A percentile compares a stretch with the other conserved stretches of the same genome.
phyloP scores from a whole-genome alignment of 92 coral and sea anemone genomes.

The Diadumene lineata region DNA sequence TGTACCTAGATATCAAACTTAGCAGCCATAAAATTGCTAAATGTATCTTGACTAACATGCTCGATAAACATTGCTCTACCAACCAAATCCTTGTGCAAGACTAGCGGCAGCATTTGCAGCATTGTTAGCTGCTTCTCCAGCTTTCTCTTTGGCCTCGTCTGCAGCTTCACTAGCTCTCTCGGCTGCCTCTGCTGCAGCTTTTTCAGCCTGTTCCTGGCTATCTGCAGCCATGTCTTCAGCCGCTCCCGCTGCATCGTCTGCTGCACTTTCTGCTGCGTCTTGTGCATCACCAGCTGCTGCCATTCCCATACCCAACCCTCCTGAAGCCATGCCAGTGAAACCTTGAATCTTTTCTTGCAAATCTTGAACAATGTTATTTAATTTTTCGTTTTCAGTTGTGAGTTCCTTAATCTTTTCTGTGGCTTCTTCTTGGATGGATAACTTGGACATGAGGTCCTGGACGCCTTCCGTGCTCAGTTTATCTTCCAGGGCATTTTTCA shows the following conservation, averaged over 20 bases:
- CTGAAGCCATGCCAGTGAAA: constrained; percentile 17
- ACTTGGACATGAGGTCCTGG: constrained; percentile 29
- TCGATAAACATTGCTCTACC: too few species aligned
- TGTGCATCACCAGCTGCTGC: constrained; percentile 18
- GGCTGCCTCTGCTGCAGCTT: constrained; percentile 21
- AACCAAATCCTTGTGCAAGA: too few species aligned
- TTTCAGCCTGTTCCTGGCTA: constrained; percentile 24
- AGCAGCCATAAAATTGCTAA: too few species aligned
- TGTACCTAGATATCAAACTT: too few species aligned
- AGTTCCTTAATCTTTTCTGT: constrained; percentile 21
- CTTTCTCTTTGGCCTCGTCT: constrained; percentile 21
- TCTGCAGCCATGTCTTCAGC: constrained; percentile 29
- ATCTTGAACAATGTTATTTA: constrained; percentile 4
- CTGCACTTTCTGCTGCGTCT: constrained; percentile 19
- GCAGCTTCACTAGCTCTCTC: constrained; percentile 13
- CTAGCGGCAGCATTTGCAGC: background rate
- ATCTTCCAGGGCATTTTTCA: constrained; percentile 12
- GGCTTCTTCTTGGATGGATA: constrained; percentile 18
- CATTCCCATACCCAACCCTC: constrained; percentile 2
- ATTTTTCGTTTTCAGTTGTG: constrained; percentile 22
- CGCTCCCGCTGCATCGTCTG: constrained; percentile 15
- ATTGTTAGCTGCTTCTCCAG: constrained; percentile 22
- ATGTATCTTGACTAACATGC: too few species aligned
- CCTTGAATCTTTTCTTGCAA: constrained; percentile 7
- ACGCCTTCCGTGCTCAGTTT: constrained; percentile 34